Base-by-base conservation (phyloP, 1,140 invertebrate genomes). In the Heterodera schachtii region DNA sequence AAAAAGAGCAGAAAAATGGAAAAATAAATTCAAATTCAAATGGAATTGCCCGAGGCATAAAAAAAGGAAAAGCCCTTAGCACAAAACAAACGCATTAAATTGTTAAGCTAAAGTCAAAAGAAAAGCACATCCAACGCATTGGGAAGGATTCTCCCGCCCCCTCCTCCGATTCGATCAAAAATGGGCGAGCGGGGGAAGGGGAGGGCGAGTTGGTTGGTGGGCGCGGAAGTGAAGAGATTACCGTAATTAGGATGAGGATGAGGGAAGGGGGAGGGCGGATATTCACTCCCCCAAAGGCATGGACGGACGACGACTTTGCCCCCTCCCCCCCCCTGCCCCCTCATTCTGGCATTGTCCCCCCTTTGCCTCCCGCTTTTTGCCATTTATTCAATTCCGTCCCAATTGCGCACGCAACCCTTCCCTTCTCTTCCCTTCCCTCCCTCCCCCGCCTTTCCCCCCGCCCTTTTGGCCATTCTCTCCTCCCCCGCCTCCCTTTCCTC, bases 361-460 rank as follows among this genome's bases (percentile, higher is more conserved):
- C n/a, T n/a, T n/a, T n/a, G n/a, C n/a, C n/a, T n/a, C n/a, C n/a
- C n/a, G n/a, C n/a, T n/a, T n/a, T n/a, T n/a, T n/a, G n/a, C 57
- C 57, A 60, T 60, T 60, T 60, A 60, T 60, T 60, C 57, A 60
- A 60, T 60, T 60, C 57, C 13, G 57, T 60, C 57, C 57, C 57
- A 60, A 60, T 60, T 60, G 57, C 57, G 57, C 57, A 60, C 57
- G 57, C 57, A 60, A 60, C 57, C 57, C 57, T 60, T 60, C 57
- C 57, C n/a, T n/a, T n/a, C n/a, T n/a, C n/a, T n/a, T n/a, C n/a
- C n/a, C n/a, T n/a, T 16, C 9, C 57, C 57, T 16, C 57, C 57
- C 57, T 3, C 5, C 57, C 5, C 57, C 57, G 3, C 13, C 57
- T 1, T 9, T 16, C n/a, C n/a, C n/a, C n/a, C n/a, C n/a, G n/a